Conservation (phyloP, 2,113 vertebrate genomes). For the Phrynosoma blainvillii region DNA sequence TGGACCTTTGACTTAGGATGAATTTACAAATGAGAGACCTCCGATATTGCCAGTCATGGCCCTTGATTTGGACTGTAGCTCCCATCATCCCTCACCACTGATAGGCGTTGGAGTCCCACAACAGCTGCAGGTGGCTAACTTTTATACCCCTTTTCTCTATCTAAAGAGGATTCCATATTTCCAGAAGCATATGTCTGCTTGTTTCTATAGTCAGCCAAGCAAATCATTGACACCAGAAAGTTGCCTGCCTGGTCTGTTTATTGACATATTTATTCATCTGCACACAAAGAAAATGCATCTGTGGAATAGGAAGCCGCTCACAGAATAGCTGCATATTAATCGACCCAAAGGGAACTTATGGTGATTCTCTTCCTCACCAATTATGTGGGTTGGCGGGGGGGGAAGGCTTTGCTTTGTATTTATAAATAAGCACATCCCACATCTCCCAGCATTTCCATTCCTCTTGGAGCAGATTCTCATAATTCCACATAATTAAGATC, state of each 20-base stretch:
- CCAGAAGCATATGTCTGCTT: no score
- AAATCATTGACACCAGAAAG: background rate
- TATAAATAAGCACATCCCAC: background rate
- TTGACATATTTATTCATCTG: background rate
- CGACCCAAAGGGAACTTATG: background rate
- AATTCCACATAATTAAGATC: background rate
- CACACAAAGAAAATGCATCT: background rate
- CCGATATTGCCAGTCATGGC: no score
- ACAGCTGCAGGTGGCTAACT: no score
- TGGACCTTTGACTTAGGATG: no score
- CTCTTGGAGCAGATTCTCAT: background rate
- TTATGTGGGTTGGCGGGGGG: no score
- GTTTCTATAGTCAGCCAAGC: background rate
- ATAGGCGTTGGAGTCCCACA: no score
- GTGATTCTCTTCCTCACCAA: background rate
- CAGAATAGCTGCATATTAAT: background rate
- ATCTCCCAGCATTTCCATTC: rapidly evolving
- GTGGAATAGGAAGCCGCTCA: background rate
- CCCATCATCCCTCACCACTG: no score
- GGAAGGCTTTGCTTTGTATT: background rate
- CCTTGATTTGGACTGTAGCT: no score
- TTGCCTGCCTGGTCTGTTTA: background rate
- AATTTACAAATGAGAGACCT: no score
- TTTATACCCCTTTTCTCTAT: no score
- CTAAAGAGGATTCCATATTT: no score